Evolutionary conservation across 2,113 vertebrate species (phyloP).

Genomic region (Diadophis punctatus): DNA sequence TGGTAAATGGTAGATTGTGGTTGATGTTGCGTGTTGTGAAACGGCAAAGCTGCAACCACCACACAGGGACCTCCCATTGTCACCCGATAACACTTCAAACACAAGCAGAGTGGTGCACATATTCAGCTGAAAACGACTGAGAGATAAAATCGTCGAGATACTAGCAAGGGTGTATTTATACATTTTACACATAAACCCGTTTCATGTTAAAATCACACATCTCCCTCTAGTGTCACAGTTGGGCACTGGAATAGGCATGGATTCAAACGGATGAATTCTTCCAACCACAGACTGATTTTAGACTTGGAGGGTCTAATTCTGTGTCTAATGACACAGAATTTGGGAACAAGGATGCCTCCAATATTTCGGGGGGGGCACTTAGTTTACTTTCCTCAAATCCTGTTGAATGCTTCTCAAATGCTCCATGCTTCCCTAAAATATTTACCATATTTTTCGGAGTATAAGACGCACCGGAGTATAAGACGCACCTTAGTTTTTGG

Average conservation of each 20-base stretch:
- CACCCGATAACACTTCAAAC: neutral
- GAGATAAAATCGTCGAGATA: neutral
- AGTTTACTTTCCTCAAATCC: neutral
- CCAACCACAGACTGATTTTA: neutral
- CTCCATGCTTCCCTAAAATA: neutral
- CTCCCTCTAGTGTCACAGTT: conserved; percentile 2
- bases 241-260: neutral
- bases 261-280: neutral
- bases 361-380: neutral
- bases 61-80: neutral
- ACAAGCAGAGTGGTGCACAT: neutral
- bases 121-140: neutral
- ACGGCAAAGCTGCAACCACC: neutral
- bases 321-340: neutral
- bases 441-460: no score
- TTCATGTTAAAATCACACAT: neutral
- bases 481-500: no score
- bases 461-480: no score
- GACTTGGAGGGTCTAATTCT: neutral
- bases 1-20: neutral
- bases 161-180: neutral
- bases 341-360: neutral
- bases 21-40: neutral
- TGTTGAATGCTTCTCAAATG: neutral
- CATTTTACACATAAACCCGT: neutral